Percentiles rank a stretch among this genome's conserved stretches.
Conservation (phyloP, 2,113 vertebrate genomes). For the Hippoglossus stenolepis region DNA sequence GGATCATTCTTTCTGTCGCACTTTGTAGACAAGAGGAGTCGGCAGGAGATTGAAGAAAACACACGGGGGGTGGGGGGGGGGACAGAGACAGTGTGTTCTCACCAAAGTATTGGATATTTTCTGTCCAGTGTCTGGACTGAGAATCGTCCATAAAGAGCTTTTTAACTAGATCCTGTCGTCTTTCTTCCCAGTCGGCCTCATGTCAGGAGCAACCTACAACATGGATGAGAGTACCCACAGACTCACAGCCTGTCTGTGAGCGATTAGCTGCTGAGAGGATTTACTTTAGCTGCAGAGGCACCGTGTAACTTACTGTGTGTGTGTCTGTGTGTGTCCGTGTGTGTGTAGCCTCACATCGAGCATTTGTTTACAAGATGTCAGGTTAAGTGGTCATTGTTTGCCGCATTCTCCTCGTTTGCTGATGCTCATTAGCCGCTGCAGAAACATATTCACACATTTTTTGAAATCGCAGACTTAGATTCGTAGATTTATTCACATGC, state of each 20-base stretch:
- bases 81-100: slow-evolving; percentile 35
- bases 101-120: slow-evolving; percentile 28
- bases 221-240: background rate
- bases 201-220: background rate
- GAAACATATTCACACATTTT: slow-evolving; percentile 3
- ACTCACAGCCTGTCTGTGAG: background rate
- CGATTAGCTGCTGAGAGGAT: slow-evolving; percentile 1
- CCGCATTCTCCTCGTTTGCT: slow-evolving; percentile 24
- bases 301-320: background rate
- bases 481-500: slow-evolving; percentile 2
- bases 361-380: slow-evolving; percentile 44
- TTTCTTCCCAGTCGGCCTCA: slow-evolving; percentile 28
- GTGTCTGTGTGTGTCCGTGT: background rate
- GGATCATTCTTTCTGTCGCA: slow-evolving; percentile 61
- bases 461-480: background rate
- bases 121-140: slow-evolving; percentile 18
- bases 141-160: slow-evolving; percentile 6
- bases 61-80: background rate
- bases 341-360: slow-evolving; percentile 5
- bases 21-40: slow-evolving; percentile 53
- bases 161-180: slow-evolving; percentile 25
- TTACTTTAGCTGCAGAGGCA: background rate
- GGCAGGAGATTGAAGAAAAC: slow-evolving; percentile 44
- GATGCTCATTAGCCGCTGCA: slow-evolving; percentile 1
- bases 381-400: slow-evolving; percentile 39